Evolutionary conservation across 2,797 vertebrate genomes (phyloP), one percentile per base, ranked within the genome.

Genomic region (Bradypodion ventrale): DNA sequence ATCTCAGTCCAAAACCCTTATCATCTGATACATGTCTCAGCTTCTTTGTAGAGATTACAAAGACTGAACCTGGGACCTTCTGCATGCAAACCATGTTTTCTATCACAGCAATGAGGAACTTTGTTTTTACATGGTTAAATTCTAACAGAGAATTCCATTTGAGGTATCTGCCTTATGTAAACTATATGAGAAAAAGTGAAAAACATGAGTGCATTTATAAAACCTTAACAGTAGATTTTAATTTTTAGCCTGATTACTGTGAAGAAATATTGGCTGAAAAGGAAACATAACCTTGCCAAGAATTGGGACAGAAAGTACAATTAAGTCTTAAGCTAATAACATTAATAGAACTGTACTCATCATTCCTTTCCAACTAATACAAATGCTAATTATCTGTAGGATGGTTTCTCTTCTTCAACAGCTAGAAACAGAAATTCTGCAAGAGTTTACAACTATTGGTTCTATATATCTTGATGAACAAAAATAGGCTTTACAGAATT

Each of bases 261-360:
- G 44, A 93, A 93, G 93, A 94, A 90, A 88, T 94, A 93, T 85
- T 1, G 85, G 86, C 86, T 93, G 87, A 90, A 93, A 94, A 93
- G 86, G 90, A 93, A 91, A 92, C 86, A 92, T 37, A 91, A 83
- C 86, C 88, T 91, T 89, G 87, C 85, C 75, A 89, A 90, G 89
- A 91, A 92, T 0, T 90, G 90, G 87, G 87, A 90, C 89, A 87
- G 86, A 90, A 89, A 91, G 89, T 89, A 93, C 90, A 93, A 92
- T 93, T 93, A 93, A 91, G 90, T 80, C 93, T 94, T 93, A 93
- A 92, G 92, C 92, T 93, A 93, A 94, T 92, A 92, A 92, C 89
- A 91, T 93, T 93, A 94, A 94, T 88, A 93, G 93, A 93, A 90
- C 90, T 92, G 78, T 89, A 90, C 93, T 94, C 87, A 89, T 92